phyloP scores from a whole-genome alignment of 2,888 invertebrate genomes.

The Nymphalis urticae region DNA sequence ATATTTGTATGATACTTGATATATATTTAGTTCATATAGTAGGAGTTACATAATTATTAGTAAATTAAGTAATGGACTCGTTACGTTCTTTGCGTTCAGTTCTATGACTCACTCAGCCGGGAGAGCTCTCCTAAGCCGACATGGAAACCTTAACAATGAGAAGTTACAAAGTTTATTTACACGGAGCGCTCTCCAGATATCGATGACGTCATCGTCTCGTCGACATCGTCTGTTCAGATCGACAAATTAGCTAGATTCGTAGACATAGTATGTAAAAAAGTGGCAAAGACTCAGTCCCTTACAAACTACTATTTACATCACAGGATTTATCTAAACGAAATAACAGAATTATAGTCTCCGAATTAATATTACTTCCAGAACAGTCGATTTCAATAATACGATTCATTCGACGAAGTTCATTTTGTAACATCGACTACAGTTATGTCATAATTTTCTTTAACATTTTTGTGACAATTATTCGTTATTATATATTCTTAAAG shows the following conservation, averaged over 20 bases:
- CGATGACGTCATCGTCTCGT: constrained; percentile 44
- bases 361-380: constrained; percentile 32
- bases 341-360: constrained; percentile 36
- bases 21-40: too few species aligned
- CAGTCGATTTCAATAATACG: constrained; percentile 29
- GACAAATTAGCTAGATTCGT: constrained; percentile 57
- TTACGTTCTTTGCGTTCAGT: too few species aligned
- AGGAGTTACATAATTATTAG: too few species aligned
- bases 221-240: not conserved
- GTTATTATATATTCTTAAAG: not conserved
- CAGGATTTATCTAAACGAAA: constrained; percentile 36
- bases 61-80: too few species aligned
- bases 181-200: constrained; percentile 39
- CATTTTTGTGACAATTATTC: not conserved
- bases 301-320: constrained; percentile 74
- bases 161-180: constrained; percentile 73
- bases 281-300: constrained; percentile 79
- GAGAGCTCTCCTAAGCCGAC: constrained; percentile 26
- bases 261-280: constrained; percentile 75
- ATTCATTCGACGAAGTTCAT: not conserved
- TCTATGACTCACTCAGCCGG: constrained; percentile 13
- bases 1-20: too few species aligned
- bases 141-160: constrained; percentile 56
- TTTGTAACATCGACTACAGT: not conserved
- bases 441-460: not conserved